Base-by-base conservation (phyloP, 2,888 invertebrate species). In the Drosophila nr. perissopoda region DNA sequence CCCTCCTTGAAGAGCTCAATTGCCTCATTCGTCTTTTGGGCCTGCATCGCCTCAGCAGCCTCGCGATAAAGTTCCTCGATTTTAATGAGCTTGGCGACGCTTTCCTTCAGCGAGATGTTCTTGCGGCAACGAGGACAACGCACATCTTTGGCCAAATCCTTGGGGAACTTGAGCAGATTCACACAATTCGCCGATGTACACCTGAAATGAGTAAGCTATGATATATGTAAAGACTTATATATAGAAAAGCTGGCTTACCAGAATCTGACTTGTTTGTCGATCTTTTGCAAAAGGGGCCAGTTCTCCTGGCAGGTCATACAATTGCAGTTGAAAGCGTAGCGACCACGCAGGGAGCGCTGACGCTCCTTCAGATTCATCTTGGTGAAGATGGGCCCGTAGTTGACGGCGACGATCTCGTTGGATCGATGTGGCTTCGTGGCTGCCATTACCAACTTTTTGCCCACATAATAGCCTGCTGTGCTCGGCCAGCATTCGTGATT, bases 401-500 rank as follows among this genome's bases (percentile, higher is more conserved):
- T 97, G 89, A 97, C 97, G 0, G 96, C 95, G 0, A 97, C 94
- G n/a, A 95, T 90, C 49, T 96, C 96, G 0, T 96, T 96, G 0
- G 94, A 92, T 7, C 93, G 90, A 59, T 97, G 92, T 0, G 96
- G 96, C 6, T 96, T 94, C 0, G 94, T 94, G 0, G 96, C 95
- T 11, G 95, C 94, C 2, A 97, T 93, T 1, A 97, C 95, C 58
- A 98, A 95, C 65, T 95, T 94, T 67, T 95, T 95, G 0, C 97
- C 97, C 40, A 95, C 94, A 89, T 97, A 97, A 92, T 96, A 96
- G 88, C 97, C 96, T 80, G 96, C 95, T 0, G 96, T 95, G 11
- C 96, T 95, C 0, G 97, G 96, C 92, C 96, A 96, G 91, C 97
- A 97, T 83, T 96, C 96, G 89, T 97, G 97, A 92, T 97, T 97